Evolutionary conservation across 2,113 vertebrate genomes (phyloP).

Genomic region (Toxotes jaculatrix): DNA sequence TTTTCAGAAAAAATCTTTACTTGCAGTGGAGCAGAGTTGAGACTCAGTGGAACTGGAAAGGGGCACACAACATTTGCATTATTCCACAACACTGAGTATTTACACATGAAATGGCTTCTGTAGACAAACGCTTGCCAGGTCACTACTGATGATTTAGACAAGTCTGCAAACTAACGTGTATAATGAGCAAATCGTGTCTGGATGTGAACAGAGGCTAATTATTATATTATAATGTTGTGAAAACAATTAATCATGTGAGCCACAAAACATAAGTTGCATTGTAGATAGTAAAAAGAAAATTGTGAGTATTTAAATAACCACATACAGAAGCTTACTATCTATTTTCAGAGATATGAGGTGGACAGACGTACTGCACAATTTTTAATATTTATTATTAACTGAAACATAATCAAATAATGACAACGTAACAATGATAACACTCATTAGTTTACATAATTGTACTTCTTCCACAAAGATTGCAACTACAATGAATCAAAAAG

Average conservation of each 20-base stretch:
- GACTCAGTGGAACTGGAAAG: not conserved
- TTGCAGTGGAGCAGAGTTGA: not conserved
- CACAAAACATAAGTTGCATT: not conserved
- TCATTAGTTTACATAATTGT: conserved; percentile 76
- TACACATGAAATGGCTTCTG: not conserved
- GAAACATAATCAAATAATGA: conserved; percentile 81
- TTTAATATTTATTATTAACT: conserved; percentile 84
- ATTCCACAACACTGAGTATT: not conserved
- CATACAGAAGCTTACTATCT: not conserved
- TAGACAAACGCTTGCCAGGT: not conserved
- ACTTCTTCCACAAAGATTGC: conserved; percentile 77
- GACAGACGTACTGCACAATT: conserved; percentile 47
- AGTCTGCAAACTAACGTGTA: not conserved
- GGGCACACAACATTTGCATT: not conserved
- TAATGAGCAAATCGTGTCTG: not conserved
- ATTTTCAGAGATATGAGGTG: conserved; percentile 2
- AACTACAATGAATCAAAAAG: conserved; percentile 77
- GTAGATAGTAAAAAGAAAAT: not conserved
- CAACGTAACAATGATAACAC: conserved; percentile 81
- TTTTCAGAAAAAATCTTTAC: not conserved
- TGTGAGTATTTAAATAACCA: not conserved
- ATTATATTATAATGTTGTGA: not conserved
- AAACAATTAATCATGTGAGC: not conserved
- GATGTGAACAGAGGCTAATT: not conserved
- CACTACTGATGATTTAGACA: not conserved